Evolutionary conservation across 2,797 vertebrate genomes (phyloP), one percentile per base, ranked within the genome.

Genomic region (Loris lydekkerianus): DNA sequence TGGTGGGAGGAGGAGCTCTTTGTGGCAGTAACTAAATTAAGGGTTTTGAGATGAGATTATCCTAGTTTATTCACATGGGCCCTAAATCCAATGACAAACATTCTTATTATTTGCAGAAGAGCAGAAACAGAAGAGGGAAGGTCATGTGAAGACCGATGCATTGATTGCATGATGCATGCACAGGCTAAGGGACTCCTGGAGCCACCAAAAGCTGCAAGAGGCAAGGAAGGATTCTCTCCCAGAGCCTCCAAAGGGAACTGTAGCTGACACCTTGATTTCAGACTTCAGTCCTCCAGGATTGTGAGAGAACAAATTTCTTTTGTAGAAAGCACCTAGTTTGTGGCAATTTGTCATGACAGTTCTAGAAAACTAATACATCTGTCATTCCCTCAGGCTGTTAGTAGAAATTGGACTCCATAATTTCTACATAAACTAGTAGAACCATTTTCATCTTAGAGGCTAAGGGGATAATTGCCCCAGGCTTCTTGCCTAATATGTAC

Each of bases 381-480:
- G 18, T 60, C 65, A 67, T 84, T 91, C 20, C 70, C 53, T 60
- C 31, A 14, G 25, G 29, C 11, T 73, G 1, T 91, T 70, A 80
- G 60, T 58, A 77, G 70, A 84, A 67, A 87, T 58, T n/a, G 0
- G 63, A 75, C 43, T 95, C 60, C 3, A 29, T 70, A 0, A 25
- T 34, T 37, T 87, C 67, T 72, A 6, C 46, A 18, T 43, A 9
- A 85, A 84, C 91, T 21, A 43, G 61, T 70, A 65, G 89, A 82
- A 77, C 49, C 31, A 61, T 76, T 89, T 87, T 94, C 80, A 69
- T 92, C 70, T 82, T 65, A 84, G 58, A 93, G 49, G 23, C 31
- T 58, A 75, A 86, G 18, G 11, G 31, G 73, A 81, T 10, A 31
- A 78, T 73, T 86, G 56, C 37, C n/a, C n/a, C 37, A 89, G 91